Evolutionary conservation across 2,113 vertebrate genomes (phyloP).

Genomic region (Bagarius yarrelli): DNA sequence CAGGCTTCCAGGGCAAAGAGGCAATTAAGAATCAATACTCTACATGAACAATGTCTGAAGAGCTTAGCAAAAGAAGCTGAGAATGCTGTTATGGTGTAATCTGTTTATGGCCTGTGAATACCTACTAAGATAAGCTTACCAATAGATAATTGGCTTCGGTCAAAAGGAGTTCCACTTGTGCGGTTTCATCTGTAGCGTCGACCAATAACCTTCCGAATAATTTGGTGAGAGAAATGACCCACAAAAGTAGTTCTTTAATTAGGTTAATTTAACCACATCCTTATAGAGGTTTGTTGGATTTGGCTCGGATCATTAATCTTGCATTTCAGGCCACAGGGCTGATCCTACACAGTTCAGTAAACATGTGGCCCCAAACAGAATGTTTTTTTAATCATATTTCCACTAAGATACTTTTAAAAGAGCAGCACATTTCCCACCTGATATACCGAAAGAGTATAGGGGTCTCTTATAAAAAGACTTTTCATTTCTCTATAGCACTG

Average conservation of each 20-base stretch:
- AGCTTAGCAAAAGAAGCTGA: background rate
- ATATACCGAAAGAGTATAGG: background rate
- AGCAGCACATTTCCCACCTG: background rate
- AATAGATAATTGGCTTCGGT: background rate
- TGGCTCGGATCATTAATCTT: conserved; percentile 18
- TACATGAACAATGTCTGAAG: background rate
- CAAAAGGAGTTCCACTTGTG: background rate
- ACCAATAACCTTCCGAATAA: background rate
- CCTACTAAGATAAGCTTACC: background rate
- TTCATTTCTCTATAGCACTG: background rate
- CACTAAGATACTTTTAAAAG: background rate
- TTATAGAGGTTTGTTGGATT: background rate
- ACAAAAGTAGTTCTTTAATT: background rate
- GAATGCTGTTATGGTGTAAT: background rate
- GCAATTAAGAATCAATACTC: background rate
- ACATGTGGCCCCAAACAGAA: background rate
- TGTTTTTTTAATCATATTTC: conserved; percentile 9
- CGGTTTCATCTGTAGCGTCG: background rate
- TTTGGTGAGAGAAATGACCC: background rate
- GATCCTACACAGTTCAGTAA: conserved; percentile 5
- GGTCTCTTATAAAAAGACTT: background rate
- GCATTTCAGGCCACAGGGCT: background rate
- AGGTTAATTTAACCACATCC: background rate
- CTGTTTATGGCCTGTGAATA: background rate
- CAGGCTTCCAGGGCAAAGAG: background rate